Percentiles rank a stretch among this genome's conserved stretches.
Conservation (phyloP, 2,797 vertebrate species). For the Gorsachius magnificus region DNA sequence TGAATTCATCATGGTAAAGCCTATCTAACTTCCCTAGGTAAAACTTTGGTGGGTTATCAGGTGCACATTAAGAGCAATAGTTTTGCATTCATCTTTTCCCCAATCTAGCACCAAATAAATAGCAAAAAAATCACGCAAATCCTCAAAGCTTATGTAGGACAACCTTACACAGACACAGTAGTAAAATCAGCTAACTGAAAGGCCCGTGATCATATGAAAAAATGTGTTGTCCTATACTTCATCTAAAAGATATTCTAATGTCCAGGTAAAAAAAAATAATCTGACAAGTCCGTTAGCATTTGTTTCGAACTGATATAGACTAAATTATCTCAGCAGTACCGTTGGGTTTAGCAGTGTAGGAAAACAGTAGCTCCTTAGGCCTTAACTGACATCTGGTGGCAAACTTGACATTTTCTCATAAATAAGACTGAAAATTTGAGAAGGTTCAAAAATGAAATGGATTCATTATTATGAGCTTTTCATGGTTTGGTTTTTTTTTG, state of each 20-base stretch:
- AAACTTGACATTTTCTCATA: neutral
- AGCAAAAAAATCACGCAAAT: neutral
- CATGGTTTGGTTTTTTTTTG: accelerated
- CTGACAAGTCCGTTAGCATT: neutral
- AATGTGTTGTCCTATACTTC: neutral
- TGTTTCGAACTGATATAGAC: neutral
- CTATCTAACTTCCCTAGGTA: neutral
- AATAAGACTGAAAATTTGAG: neutral
- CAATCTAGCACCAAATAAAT: neutral
- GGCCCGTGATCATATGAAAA: neutral
- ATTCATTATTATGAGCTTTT: neutral
- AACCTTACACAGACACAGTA: neutral
- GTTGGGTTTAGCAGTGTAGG: neutral
- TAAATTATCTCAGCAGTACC: neutral
- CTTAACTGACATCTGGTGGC: neutral
- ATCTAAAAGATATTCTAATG: neutral
- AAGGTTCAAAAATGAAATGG: neutral
- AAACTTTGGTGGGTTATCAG: neutral
- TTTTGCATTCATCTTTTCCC: neutral
- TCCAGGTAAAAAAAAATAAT: neutral
- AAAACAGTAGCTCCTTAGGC: neutral
- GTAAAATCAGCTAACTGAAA: neutral
- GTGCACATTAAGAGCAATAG: neutral
- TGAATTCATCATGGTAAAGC: neutral
- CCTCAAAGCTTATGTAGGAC: neutral